Evolutionary conservation across 2,888 invertebrate genomes (phyloP), one percentile per base, ranked within the genome.

Genomic region (Napeogenes inachia): DNA sequence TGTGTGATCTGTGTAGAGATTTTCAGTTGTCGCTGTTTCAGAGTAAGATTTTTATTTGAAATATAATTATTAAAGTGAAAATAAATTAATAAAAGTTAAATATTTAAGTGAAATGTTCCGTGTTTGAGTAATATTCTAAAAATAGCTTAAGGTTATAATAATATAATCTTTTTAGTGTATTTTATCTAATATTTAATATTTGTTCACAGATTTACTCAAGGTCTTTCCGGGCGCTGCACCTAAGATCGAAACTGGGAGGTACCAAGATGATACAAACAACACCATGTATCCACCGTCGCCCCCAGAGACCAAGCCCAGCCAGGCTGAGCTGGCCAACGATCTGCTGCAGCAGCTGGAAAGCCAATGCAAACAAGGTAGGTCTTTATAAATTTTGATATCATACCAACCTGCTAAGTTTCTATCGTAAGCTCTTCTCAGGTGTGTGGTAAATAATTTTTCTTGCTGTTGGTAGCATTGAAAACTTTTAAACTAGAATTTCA

Each of bases 341-440:
- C 89, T 94, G 70, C 88, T 94, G 80, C 92, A 93, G 82, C 92
- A 93, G 85, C 86, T 94, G 70, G 94, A 94, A 75, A 92, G 91
- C 76, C 92, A 92, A 84, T 93, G 93, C 80, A 94, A 94, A 89
- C 93, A 93, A 92, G 94, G 94, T 93, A 78, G 5, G 8, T 42
- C 5, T 42, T 10, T 10, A 42, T 3, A 42, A 42, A 21, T 21
- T 21, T 21, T 21, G 21, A 21, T 21, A 21, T 21, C 6, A 35
- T 35, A 35, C 35, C 35, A 35, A n/a, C n/a, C n/a, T n/a, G 21
- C 35, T 35, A 35, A 5, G 4, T 5, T 35, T 5, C 35, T 35
- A 35, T 4, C 35, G 6, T 6, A 4, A 35, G 35, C 4, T 35
- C 35, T 35, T 35, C 21, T 21, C 21, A 21, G 21, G 21, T 21